These are phyloP conservation scores for Tragelaphus oryx DNA, from an alignment of 2,797 vertebrate genomes.

Conservation along the genomic window DNA sequence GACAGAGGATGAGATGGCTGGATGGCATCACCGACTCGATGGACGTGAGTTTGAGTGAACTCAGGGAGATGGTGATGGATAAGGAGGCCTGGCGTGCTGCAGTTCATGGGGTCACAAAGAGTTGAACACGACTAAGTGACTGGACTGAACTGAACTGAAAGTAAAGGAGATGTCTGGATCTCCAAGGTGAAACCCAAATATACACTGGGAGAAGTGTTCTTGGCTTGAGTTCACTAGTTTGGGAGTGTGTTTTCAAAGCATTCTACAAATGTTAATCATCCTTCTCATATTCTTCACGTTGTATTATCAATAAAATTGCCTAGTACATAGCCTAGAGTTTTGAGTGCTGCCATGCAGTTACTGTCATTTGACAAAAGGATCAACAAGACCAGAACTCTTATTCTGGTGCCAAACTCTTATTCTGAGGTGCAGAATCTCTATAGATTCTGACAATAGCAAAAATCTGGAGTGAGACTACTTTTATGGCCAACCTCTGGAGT, in stretches of 20 bases:
- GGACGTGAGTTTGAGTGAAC: no score
- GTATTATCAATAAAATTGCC: not conserved
- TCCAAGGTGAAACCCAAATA: not conserved
- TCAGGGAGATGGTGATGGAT: no score
- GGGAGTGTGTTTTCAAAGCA: not conserved
- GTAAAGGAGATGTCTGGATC: not conserved
- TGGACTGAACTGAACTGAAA: not conserved
- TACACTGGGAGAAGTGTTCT: not conserved
- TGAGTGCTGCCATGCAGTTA: not conserved
- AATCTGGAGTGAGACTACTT: not conserved
- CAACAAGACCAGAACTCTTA: not conserved
- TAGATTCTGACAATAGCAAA: not conserved
- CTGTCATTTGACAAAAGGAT: not conserved
- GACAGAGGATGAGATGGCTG: no score
- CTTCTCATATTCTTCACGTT: not conserved
- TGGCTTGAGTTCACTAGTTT: not conserved
- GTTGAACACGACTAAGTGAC: no score
- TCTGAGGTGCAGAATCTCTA: not conserved
- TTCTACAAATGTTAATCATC: not conserved
- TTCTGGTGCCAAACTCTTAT: not conserved
- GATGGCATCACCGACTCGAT: no score
- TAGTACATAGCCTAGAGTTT: not conserved
- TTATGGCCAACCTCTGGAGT: not conserved
- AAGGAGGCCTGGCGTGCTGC: no score
- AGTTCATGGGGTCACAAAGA: no score